Base-by-base conservation (phyloP, 2,888 invertebrate species). In the Microplitis deprimator region DNA sequence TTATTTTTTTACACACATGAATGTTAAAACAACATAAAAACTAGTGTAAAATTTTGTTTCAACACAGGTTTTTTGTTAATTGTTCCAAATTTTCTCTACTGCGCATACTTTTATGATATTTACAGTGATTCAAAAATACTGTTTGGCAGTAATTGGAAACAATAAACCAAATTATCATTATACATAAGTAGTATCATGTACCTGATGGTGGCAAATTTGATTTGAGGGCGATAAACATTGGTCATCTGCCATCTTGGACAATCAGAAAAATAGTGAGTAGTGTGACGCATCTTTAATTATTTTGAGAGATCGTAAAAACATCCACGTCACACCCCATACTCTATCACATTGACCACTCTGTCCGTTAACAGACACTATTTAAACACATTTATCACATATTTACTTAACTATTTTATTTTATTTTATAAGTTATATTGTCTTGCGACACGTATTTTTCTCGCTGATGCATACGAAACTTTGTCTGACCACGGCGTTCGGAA, bases 241-340 rank as follows among this genome's bases (percentile, higher is more conserved):
- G 85, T 87, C 89, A 89, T 89, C 80, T 89, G 89, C 89, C 89
- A 89, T 81, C 86, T 84, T 73, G 88, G 82, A 40, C 86, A 85
- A 67, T 87, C 88, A 40, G 87, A 84, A 77, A 88, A 88, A 69
- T 87, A 89, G 59, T 82, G 82, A 60, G 81, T 83, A 62, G 84
- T 81, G 64, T 81, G 81, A 60, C 86, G 84, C 82, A 84, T 86
- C 78, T 84, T 85, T 68, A 69, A 59, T 13, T 39, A 64, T 67
- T 20, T 65, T 60, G 20, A 1, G 6, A 73, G 64, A 38, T 59
- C 50, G 13, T 68, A 65, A 38, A 17, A 76, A 82, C 82, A 79
- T 83, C 81, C 38, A 84, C 83, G 79, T 83, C 83, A 77, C 83
- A 81, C 77, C 82, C 82, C 84, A 83, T 83, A 76, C 78, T 79